Conservation (phyloP, 2,888 invertebrate genomes). For the Aleiodes alternator region DNA sequence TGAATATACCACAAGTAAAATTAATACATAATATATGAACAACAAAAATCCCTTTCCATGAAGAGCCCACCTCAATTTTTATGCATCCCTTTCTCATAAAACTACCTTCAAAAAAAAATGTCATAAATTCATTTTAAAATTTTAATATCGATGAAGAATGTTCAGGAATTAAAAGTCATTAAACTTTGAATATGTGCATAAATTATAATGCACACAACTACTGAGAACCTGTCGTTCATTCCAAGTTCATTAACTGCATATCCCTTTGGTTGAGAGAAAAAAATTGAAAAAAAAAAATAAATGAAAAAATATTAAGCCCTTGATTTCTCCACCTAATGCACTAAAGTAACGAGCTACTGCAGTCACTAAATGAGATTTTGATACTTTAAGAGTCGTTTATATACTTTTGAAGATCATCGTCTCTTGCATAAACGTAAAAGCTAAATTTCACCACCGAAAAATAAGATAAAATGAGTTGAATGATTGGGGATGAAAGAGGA, state of each 20-base stretch:
- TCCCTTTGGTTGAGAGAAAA: constrained; percentile 27
- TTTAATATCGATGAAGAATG: not conserved
- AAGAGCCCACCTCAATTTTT: too few species aligned
- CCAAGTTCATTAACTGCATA: constrained; percentile 51
- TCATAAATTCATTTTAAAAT: not conserved
- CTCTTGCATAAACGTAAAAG: constrained; percentile 58
- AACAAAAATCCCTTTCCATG: too few species aligned
- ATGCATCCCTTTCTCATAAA: too few species aligned
- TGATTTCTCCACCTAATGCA: constrained; percentile 31
- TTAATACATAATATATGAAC: too few species aligned
- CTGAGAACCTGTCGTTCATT: constrained; percentile 34
- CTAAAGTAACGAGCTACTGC: constrained; percentile 47
- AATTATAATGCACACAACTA: constrained; percentile 31
- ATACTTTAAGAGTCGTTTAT: constrained; percentile 49
- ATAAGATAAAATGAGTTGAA: constrained; percentile 51
- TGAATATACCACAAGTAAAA: too few species aligned
- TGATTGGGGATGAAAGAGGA: too few species aligned
- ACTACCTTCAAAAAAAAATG: too few species aligned
- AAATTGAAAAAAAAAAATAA: too few species aligned
- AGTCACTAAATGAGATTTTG: constrained; percentile 53
- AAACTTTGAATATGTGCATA: constrained; percentile 35
- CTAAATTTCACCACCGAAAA: constrained; percentile 58
- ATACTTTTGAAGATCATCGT: not conserved
- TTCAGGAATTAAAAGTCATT: too few species aligned
- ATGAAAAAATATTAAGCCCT: constrained; percentile 26